A percentile compares a stretch with the other conserved stretches of the same genome.
phyloP scores from a whole-genome alignment of 2,113 vertebrate genomes.

The Aspidoscelis tigris region DNA sequence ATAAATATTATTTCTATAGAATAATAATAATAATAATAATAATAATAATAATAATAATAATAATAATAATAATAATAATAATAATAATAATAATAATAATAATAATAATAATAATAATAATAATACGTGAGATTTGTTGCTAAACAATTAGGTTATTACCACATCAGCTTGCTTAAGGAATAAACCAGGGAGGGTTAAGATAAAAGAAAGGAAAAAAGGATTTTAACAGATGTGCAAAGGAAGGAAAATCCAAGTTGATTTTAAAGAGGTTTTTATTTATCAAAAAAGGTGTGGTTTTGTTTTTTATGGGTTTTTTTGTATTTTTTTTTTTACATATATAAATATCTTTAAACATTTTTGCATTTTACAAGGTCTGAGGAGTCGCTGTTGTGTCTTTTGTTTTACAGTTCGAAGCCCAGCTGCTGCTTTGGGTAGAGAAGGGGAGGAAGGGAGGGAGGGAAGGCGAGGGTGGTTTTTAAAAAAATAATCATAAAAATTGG shows the following conservation, averaged over 20 bases:
- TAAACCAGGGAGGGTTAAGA: too few species aligned
- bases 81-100: too few species aligned
- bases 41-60: too few species aligned
- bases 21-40: too few species aligned
- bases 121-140: too few species aligned
- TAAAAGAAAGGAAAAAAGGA: neutral
- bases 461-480: neutral
- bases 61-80: too few species aligned
- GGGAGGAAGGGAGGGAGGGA: neutral
- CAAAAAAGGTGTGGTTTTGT: conserved; percentile 50
- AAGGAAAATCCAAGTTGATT: conserved; percentile 32
- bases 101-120: too few species aligned
- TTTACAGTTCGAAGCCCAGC: conserved; percentile 80
- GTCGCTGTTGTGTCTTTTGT: conserved; percentile 26
- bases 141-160: too few species aligned
- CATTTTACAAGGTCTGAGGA: conserved; percentile 86
- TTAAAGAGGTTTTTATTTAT: conserved; percentile 89
- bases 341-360: conserved; percentile 98
- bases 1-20: too few species aligned
- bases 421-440: conserved; percentile 61
- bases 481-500: conserved; percentile 56
- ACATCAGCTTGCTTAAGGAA: too few species aligned
- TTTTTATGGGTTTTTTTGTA: too few species aligned
- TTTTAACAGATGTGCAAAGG: neutral
- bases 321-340: conserved; percentile 93